A percentile compares a stretch with the other conserved stretches of the same genome.
Conservation (phyloP, 2,888 invertebrate species). For the Drosophila bunnanda region DNA sequence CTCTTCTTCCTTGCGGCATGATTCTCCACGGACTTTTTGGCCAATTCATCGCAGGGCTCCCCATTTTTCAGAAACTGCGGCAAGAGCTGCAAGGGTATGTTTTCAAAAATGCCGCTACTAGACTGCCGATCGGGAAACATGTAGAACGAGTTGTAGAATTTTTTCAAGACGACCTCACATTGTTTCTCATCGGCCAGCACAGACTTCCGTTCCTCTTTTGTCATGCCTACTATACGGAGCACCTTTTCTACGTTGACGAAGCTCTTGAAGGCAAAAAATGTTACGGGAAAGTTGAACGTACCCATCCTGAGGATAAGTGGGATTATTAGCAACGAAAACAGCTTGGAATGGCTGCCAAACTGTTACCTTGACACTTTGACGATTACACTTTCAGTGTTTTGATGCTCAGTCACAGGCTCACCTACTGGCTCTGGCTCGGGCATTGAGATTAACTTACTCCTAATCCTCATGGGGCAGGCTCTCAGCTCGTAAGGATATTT, state of each 20-base stretch:
- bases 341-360: neutral
- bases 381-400: neutral
- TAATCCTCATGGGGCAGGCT: constrained; percentile 40
- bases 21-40: constrained; percentile 27
- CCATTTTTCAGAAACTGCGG: constrained; percentile 16
- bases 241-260: constrained; percentile 23
- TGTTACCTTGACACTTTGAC: constrained; percentile 32
- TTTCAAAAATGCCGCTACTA: constrained; percentile 7
- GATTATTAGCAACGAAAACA: too few species aligned
- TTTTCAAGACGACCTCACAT: constrained; percentile 1
- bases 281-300: constrained; percentile 52
- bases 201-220: neutral
- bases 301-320: constrained; percentile 28
- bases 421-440: neutral
- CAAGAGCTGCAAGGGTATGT: neutral
- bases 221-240: neutral
- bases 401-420: too few species aligned
- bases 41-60: neutral
- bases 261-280: constrained; percentile 37
- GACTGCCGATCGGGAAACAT: constrained; percentile 31
- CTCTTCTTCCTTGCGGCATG: neutral
- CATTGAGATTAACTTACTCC: constrained; percentile 30
- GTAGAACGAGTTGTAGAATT: constrained; percentile 50
- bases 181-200: constrained; percentile 3
- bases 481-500: constrained; percentile 42